A percentile compares a stretch with the other conserved stretches of the same genome.
Evolutionary conservation across 2,797 vertebrate genomes (phyloP).

Genomic region (Rhinogobio ventralis): DNA sequence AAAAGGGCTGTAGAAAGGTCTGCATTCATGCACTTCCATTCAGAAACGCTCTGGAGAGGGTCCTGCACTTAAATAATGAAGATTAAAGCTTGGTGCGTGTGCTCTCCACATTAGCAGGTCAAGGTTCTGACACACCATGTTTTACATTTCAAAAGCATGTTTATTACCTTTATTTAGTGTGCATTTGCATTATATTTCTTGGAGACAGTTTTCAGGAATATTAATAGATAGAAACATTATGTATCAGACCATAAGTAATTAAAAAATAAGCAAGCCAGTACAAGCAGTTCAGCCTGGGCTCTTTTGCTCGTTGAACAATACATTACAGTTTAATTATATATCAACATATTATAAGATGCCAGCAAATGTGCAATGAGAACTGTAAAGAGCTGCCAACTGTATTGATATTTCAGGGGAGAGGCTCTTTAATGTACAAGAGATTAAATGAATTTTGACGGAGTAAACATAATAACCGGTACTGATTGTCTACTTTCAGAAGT

Average conservation of each 20-base stretch:
- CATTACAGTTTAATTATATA: conserved; percentile 22
- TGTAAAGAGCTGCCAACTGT: background rate
- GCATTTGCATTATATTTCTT: too few species aligned
- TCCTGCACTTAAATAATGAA: conserved; percentile 37
- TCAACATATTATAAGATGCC: background rate
- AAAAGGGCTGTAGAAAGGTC: background rate
- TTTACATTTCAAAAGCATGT: conserved; percentile 55
- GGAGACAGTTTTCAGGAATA: background rate
- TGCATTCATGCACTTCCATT: conserved; percentile 36
- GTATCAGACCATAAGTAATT: background rate
- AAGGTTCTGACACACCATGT: conserved; percentile 13
- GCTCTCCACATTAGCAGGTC: conserved; percentile 25
- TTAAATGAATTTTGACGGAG: background rate
- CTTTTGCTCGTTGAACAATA: conserved; percentile 22
- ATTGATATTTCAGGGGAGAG: background rate
- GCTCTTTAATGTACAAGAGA: background rate
- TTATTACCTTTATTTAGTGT: background rate
- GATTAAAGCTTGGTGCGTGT: conserved; percentile 53
- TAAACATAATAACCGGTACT: background rate
- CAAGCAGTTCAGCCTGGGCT: background rate
- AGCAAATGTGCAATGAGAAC: background rate
- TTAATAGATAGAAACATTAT: conserved; percentile 13
- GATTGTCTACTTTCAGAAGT: background rate
- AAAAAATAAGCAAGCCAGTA: conserved; percentile 17
- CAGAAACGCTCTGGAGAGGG: conserved; percentile 1